Evolutionary conservation across 1,140 invertebrate species (phyloP).

Genomic region (Branchinecta lynchi): DNA sequence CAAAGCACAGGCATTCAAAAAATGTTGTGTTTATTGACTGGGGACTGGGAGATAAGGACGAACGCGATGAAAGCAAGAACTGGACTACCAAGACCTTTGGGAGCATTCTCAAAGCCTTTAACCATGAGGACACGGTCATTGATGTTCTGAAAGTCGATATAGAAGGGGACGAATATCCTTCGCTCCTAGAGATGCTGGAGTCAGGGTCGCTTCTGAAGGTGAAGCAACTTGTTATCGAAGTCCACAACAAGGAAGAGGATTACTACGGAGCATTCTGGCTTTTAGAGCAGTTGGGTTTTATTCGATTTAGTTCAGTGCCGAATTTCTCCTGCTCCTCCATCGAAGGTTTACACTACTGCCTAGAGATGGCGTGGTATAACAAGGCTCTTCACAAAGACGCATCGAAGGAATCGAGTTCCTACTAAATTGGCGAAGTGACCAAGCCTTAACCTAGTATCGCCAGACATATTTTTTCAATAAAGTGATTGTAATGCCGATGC

Average conservation of each 20-base stretch:
- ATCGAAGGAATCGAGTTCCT: too few relatives aligned
- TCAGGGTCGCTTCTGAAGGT: constrained; percentile 13
- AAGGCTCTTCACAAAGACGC: too few relatives aligned
- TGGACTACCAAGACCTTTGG: constrained; percentile 15
- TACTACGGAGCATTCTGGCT: too few relatives aligned
- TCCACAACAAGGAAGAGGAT: not conserved
- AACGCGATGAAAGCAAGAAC: not conserved
- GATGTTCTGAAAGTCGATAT: constrained; percentile 17
- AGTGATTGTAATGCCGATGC: too few relatives aligned
- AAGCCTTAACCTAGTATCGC: not conserved
- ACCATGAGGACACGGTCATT: not conserved
- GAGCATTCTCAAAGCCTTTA: not conserved
- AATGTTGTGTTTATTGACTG: constrained; percentile 10
- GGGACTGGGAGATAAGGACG: not conserved
- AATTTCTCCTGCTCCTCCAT: too few relatives aligned
- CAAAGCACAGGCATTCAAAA: not conserved
- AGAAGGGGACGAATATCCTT: constrained; percentile 6
- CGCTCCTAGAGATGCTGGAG: constrained; percentile 3
- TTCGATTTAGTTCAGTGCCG: too few relatives aligned
- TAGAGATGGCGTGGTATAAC: too few relatives aligned
- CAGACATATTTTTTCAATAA: not conserved
- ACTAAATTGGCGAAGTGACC: too few relatives aligned
- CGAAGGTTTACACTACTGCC: too few relatives aligned
- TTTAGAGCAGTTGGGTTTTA: too few relatives aligned
- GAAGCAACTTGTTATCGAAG: constrained; percentile 17